These are phyloP conservation scores for Enteromius treurensis DNA, from an alignment of 2,797 vertebrate species.

Conservation along the genomic window DNA sequence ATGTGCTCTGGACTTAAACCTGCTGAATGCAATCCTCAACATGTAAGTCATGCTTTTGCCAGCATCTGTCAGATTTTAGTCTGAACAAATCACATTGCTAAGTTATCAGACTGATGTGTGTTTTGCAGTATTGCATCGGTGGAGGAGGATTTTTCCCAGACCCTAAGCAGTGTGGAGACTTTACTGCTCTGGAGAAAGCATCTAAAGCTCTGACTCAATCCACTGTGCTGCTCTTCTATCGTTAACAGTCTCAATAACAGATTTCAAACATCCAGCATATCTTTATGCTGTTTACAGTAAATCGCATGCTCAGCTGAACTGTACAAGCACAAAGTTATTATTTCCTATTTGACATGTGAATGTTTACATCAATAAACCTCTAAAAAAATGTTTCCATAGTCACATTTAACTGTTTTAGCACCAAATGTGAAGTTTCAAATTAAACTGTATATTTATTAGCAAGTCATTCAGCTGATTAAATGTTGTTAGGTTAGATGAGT, in stretches of 20 bases:
- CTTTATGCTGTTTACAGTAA: background rate
- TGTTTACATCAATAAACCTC: slow-evolving; percentile 8
- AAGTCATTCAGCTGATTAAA: background rate
- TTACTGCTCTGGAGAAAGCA: background rate
- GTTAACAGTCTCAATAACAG: background rate
- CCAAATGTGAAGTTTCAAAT: background rate
- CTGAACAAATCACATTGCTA: background rate
- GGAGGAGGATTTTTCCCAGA: slow-evolving; percentile 22
- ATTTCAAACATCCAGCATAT: background rate
- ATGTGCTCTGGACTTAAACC: slow-evolving; percentile 31
- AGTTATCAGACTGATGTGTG: background rate
- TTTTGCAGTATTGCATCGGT: slow-evolving; percentile 29
- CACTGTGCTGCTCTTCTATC: slow-evolving; percentile 24
- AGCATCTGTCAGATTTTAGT: background rate
- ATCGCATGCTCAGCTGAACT: background rate
- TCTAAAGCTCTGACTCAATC: background rate
- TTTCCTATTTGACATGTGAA: background rate
- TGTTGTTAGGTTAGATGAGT: background rate
- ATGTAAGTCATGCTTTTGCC: background rate
- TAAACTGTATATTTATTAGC: background rate
- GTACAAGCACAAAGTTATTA: background rate
- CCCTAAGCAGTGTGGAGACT: slow-evolving; percentile 21
- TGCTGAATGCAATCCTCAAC: background rate
- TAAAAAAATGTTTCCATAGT: background rate
- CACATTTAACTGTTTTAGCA: background rate